Percentiles rank a stretch among this genome's conserved stretches.
Evolutionary conservation across 2,888 invertebrate genomes (phyloP).

Genomic region (Norana najaformis): DNA sequence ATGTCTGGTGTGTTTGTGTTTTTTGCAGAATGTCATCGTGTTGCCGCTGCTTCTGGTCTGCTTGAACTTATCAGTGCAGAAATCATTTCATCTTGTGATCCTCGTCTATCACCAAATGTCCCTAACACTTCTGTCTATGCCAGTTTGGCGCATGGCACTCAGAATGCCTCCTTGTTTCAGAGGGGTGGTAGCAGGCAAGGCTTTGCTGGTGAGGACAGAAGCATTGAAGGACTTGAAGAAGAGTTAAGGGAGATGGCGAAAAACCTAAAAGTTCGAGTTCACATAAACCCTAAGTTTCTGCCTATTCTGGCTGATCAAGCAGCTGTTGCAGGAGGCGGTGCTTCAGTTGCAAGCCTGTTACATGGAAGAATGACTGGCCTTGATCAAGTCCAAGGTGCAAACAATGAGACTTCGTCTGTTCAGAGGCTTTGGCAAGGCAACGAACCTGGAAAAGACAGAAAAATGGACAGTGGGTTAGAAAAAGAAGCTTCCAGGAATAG

Average conservation of each 20-base stretch:
- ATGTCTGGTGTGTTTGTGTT: not conserved
- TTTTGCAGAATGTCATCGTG: not conserved
- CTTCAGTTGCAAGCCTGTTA: not conserved
- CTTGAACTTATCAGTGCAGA: constrained; percentile 1
- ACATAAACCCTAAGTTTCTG: constrained; percentile 20
- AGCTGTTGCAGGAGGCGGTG: not conserved
- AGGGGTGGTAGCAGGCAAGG: not conserved
- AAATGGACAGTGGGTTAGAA: constrained; percentile 1
- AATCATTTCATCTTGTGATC: constrained; percentile 21
- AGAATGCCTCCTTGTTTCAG: not conserved
- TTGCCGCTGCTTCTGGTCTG: not conserved
- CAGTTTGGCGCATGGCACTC: not conserved
- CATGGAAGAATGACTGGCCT: not conserved
- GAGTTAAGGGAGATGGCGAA: constrained; percentile 8
- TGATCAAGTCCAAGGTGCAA: not conserved
- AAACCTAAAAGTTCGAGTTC: constrained; percentile 2
- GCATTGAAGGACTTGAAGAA: not conserved
- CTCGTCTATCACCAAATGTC: constrained; percentile 5
- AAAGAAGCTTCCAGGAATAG: not conserved
- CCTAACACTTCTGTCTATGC: constrained; percentile 10
- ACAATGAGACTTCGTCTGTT: not conserved
- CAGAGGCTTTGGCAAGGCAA: constrained; percentile 3
- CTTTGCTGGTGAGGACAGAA: constrained; percentile 7
- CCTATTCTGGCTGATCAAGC: constrained; percentile 18
- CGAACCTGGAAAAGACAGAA: not conserved